phyloP scores from a whole-genome alignment of 2,113 vertebrate species.

The Pelodiscus sinensis region DNA sequence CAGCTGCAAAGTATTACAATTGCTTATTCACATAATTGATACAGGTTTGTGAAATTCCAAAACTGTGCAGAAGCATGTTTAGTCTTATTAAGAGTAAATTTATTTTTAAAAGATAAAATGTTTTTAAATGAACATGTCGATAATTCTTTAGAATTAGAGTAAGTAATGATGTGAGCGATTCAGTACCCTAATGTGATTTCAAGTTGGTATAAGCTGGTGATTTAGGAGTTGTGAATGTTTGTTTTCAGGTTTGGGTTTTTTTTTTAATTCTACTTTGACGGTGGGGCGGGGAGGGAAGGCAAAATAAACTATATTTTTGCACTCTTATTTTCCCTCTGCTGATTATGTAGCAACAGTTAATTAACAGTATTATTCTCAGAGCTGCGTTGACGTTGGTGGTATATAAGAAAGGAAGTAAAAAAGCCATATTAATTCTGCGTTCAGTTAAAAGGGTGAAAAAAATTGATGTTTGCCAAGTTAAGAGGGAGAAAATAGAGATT shows the following conservation, averaged over 20 bases:
- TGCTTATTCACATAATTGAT: slow-evolving; percentile 72
- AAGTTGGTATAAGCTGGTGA: slow-evolving; percentile 17
- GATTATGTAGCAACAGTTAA: not conserved
- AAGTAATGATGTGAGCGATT: not conserved
- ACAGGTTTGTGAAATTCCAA: slow-evolving; percentile 56
- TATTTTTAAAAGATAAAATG: not conserved
- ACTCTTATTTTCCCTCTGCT: not conserved
- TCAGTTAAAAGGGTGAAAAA: not conserved
- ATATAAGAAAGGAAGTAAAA: not conserved
- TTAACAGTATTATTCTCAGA: not conserved
- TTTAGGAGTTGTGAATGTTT: slow-evolving; percentile 55
- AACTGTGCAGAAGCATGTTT: slow-evolving; percentile 59
- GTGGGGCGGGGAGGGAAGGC: not conserved
- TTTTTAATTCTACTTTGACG: not conserved
- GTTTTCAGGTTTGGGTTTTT: slow-evolving; percentile 10
- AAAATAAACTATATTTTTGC: not conserved
- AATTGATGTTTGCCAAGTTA: not conserved
- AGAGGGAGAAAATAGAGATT: not conserved
- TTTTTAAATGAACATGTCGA: not conserved
- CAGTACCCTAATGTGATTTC: slow-evolving; percentile 27
- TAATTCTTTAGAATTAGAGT: not conserved
- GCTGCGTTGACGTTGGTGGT: not conserved
- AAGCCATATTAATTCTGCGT: not conserved
- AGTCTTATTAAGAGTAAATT: slow-evolving; percentile 57
- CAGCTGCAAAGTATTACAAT: slow-evolving; percentile 60